phyloP scores from a whole-genome alignment of 2,113 vertebrate species.

The Salvelinus alpinus region DNA sequence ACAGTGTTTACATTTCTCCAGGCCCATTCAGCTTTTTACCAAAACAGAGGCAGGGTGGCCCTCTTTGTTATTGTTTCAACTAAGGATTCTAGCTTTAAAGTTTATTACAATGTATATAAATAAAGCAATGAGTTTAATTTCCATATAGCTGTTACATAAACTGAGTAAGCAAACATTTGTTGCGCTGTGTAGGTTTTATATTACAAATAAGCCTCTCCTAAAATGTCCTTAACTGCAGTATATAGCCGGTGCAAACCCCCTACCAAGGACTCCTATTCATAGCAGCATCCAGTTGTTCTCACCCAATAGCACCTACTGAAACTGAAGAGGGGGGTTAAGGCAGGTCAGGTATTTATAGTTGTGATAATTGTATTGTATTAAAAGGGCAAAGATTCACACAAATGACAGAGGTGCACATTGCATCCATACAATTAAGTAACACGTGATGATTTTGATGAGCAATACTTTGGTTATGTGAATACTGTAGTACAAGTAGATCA shows the following conservation, averaged over 20 bases:
- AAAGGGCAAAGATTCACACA: constrained; percentile 53
- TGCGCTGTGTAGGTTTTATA: constrained; percentile 34
- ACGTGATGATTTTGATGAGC: background rate
- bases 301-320: constrained; percentile 51
- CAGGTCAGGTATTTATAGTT: constrained; percentile 63
- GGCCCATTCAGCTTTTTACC: too few species aligned
- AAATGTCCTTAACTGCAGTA: constrained; percentile 32
- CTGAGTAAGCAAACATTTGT: constrained; percentile 31
- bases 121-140: background rate
- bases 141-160: constrained; percentile 26
- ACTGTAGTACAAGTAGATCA: too few species aligned
- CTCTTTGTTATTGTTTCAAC: too few species aligned
- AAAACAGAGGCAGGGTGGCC: too few species aligned
- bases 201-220: constrained; percentile 35
- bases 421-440: background rate
- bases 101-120: too few species aligned
- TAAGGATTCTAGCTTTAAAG: too few species aligned
- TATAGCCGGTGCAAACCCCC: constrained; percentile 46
- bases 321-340: constrained; percentile 51
- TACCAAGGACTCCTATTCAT: constrained; percentile 63
- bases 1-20: too few species aligned
- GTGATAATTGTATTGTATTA: constrained; percentile 59
- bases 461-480: too few species aligned
- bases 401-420: background rate
- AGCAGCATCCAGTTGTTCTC: constrained; percentile 66